phyloP scores from a whole-genome alignment of 2,888 invertebrate genomes.

The Ormyrus pomaceus region DNA sequence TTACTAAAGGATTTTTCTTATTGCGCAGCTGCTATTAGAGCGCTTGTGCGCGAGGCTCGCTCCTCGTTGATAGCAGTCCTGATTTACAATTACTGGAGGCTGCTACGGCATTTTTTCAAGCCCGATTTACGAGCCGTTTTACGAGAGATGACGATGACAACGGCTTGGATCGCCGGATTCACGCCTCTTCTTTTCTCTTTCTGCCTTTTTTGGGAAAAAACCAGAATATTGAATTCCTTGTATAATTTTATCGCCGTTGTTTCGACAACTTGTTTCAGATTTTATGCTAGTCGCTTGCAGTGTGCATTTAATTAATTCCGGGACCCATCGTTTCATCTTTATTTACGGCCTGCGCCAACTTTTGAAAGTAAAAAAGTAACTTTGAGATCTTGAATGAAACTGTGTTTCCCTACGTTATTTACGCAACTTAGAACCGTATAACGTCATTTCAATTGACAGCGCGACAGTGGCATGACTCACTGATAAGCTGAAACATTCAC shows the following conservation, averaged over 20 bases:
- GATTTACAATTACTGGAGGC: conserved; percentile 50
- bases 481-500: conserved; percentile 37
- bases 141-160: conserved; percentile 45
- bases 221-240: conserved; percentile 51
- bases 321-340: conserved; percentile 4
- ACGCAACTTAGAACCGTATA: neutral
- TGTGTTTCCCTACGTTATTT: conserved; percentile 12
- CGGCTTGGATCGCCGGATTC: conserved; percentile 31
- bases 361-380: neutral
- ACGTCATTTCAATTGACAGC: conserved; percentile 18
- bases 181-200: conserved; percentile 26
- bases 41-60: neutral
- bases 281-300: conserved; percentile 41
- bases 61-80: conserved; percentile 19
- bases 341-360: neutral
- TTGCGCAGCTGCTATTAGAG: conserved; percentile 4
- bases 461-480: conserved; percentile 20
- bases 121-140: conserved; percentile 46
- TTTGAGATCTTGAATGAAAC: neutral
- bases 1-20: neutral
- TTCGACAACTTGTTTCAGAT: conserved; percentile 47
- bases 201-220: neutral
- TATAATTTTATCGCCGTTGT: conserved; percentile 47
- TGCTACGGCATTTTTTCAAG: conserved; percentile 25
- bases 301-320: conserved; percentile 49